phyloP scores from a whole-genome alignment of 2,888 invertebrate genomes.

The Megaustenia siamemsis region DNA sequence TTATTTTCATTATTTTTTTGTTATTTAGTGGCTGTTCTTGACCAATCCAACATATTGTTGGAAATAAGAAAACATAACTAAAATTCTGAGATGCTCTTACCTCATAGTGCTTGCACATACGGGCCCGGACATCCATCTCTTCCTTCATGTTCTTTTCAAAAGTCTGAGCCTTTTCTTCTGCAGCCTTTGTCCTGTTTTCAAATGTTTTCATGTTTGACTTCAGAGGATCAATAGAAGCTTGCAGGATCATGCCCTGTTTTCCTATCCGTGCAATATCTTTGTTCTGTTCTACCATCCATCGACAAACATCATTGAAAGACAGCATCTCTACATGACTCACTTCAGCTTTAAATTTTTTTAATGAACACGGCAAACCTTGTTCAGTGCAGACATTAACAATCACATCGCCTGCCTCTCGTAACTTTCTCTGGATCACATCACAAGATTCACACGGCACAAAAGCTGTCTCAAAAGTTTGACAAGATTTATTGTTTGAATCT shows the following conservation, averaged over 20 bases:
- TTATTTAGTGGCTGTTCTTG: too few relatives aligned
- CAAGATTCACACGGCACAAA: constrained; percentile 80
- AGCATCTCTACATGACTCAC: constrained; percentile 75
- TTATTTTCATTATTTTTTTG: too few relatives aligned
- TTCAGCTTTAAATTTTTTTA: constrained; percentile 71
- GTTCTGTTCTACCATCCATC: constrained; percentile 77
- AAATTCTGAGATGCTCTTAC: constrained; percentile 56
- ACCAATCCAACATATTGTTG: not conserved
- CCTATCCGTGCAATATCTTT: constrained; percentile 76
- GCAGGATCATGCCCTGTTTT: constrained; percentile 70
- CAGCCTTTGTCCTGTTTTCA: constrained; percentile 66
- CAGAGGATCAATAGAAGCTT: constrained; percentile 71
- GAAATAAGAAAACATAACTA: not conserved
- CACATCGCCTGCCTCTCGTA: constrained; percentile 72
- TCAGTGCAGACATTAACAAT: constrained; percentile 73
- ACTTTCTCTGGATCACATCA: constrained; percentile 75
- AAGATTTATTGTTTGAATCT: constrained; percentile 77
- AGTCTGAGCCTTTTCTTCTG: constrained; percentile 67
- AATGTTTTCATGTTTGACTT: constrained; percentile 70
- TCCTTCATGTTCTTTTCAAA: constrained; percentile 70
- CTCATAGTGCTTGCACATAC: constrained; percentile 61
- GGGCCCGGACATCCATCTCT: constrained; percentile 68
- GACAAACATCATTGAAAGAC: constrained; percentile 73
- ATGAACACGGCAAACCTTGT: constrained; percentile 76
- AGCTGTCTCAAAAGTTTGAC: constrained; percentile 79